A percentile compares a stretch with the other conserved stretches of the same genome.
These are phyloP conservation scores for Diabrotica undecimpunctata DNA, from an alignment of 1,140 invertebrate genomes.

Conservation along the genomic window DNA sequence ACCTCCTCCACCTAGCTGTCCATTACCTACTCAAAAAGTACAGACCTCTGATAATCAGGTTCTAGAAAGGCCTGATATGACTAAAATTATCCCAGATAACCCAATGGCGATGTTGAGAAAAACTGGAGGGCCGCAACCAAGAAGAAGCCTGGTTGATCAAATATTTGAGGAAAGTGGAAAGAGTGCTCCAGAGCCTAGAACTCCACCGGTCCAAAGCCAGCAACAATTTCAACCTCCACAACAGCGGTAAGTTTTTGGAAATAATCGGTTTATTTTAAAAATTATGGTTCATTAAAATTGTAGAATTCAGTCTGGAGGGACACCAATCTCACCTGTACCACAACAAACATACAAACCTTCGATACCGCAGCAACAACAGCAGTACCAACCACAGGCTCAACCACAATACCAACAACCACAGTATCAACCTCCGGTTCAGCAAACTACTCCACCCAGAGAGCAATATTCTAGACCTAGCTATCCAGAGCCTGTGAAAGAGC, in stretches of 20 bases:
- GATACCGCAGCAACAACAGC: slow-evolving; percentile 12
- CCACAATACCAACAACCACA: slow-evolving; percentile 30
- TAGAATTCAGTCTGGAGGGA: slow-evolving; percentile 7
- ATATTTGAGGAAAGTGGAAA: slow-evolving; percentile 24
- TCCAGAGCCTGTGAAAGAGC: slow-evolving; percentile 20
- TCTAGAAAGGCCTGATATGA: slow-evolving; percentile 59
- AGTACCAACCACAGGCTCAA: slow-evolving; percentile 10
- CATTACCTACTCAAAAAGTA: slow-evolving; percentile 49
- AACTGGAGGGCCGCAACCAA: slow-evolving; percentile 49
- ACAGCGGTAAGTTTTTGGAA: slow-evolving; percentile 6
- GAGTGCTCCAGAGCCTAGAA: slow-evolving; percentile 11
- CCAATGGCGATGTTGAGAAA: slow-evolving; percentile 56
- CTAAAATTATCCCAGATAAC: slow-evolving; percentile 59
- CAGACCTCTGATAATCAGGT: slow-evolving; percentile 48
- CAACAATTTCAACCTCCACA: slow-evolving; percentile 44
- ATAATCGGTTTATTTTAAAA: not conserved
- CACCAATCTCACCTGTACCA: slow-evolving; percentile 21
- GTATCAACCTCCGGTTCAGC: slow-evolving; percentile 17
- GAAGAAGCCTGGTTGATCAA: slow-evolving; percentile 36
- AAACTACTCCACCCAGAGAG: slow-evolving; percentile 19
- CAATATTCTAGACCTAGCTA: slow-evolving; percentile 1
- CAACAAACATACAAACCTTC: slow-evolving; percentile 19
- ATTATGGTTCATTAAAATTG: not conserved
- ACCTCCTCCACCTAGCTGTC: slow-evolving; percentile 53
- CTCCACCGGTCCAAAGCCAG: slow-evolving; percentile 50